Conservation (phyloP, 2,797 vertebrate species). For the Crypturellus tataupa region DNA sequence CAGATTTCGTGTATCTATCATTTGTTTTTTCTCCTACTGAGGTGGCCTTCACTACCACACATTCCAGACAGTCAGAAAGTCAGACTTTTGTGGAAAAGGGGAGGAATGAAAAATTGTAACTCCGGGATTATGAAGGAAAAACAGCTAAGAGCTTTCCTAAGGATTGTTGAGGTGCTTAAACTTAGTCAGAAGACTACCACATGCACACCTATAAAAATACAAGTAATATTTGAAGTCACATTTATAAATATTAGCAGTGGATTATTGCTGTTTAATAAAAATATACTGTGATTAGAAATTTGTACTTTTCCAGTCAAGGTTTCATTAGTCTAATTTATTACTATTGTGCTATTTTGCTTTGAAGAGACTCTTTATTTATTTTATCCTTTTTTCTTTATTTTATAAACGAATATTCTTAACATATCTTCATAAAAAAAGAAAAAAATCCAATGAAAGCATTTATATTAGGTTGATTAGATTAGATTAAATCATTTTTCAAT, state of each 20-base stretch:
- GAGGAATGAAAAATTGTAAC: background rate
- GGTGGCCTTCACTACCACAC: fast-evolving
- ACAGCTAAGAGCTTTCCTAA: background rate
- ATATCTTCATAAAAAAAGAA: background rate
- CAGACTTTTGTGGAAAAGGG: background rate
- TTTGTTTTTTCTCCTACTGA: background rate
- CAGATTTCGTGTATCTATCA: background rate
- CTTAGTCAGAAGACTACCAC: background rate
- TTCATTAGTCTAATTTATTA: background rate
- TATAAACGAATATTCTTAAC: background rate
- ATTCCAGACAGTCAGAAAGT: background rate
- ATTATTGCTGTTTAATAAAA: background rate
- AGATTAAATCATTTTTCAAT: background rate
- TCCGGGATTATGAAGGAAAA: background rate
- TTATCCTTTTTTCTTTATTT: background rate
- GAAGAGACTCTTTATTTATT: background rate
- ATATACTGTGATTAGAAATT: background rate
- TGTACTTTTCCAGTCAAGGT: background rate
- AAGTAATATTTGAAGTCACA: background rate
- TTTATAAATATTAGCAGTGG: background rate
- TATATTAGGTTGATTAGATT: background rate
- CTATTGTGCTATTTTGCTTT: background rate
- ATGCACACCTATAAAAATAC: background rate
- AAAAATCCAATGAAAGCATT: background rate
- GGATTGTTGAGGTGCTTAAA: background rate